Conservation (phyloP, 2,797 vertebrate genomes). For the Otolemur crassicaudatus region DNA sequence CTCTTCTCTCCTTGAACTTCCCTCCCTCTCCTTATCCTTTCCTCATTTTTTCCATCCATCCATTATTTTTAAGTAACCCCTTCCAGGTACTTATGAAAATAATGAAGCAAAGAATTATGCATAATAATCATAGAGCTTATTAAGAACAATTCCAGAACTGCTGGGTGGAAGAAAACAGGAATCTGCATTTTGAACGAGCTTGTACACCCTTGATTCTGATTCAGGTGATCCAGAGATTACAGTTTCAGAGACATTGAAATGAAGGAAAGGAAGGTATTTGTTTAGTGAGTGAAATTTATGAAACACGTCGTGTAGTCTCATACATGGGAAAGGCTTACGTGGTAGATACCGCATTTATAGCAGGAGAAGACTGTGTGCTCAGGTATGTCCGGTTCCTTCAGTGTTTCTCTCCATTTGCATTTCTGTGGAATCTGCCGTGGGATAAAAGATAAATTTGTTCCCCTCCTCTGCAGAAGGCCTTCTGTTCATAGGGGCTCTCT, state of each 20-base stretch:
- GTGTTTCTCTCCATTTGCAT: background rate
- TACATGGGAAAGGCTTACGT: background rate
- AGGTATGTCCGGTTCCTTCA: background rate
- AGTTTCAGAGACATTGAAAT: constrained; percentile 10
- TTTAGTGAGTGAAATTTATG: background rate
- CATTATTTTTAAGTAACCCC: background rate
- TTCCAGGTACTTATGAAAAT: background rate
- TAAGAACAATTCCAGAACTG: background rate
- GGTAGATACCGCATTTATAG: background rate
- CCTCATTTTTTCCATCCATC: background rate
- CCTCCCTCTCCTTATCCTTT: background rate
- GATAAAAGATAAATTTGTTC: background rate
- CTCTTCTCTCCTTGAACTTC: background rate
- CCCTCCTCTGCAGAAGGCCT: background rate
- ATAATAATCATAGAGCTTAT: background rate
- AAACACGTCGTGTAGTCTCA: background rate
- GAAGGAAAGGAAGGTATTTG: background rate
- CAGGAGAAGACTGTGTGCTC: background rate
- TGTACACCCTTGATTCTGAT: background rate
- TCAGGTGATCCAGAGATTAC: background rate
- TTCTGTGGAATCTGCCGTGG: background rate
- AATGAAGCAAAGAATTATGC: background rate
- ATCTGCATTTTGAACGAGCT: background rate
- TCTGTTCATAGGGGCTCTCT: background rate
- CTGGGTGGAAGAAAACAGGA: background rate